Evolutionary conservation across 2,888 invertebrate genomes (phyloP).

Genomic region (Allophyes oxyacanthae): DNA sequence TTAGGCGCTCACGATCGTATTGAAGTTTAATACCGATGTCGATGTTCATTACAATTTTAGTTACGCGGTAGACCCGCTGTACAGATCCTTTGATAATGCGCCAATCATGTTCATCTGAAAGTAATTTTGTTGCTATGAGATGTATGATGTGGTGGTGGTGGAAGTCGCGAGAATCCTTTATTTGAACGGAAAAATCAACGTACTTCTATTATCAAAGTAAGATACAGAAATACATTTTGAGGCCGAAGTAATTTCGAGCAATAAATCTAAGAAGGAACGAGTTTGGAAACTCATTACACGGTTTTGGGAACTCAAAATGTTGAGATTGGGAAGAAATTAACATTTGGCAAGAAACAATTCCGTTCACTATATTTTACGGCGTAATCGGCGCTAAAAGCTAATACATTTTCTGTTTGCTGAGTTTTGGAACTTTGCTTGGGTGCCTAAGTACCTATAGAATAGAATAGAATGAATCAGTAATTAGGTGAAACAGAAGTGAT

Average conservation of each 20-base stretch:
- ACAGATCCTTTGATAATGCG: no score
- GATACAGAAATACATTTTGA: slow-evolving; percentile 53
- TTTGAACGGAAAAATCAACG: slow-evolving; percentile 40
- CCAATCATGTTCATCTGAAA: no score
- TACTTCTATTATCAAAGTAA: slow-evolving; percentile 37
- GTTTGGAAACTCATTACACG: slow-evolving; percentile 63
- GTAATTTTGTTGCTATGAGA: no score
- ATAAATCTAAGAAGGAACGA: slow-evolving; percentile 55
- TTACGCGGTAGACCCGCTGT: no score
- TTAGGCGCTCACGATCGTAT: no score
- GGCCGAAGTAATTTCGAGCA: slow-evolving; percentile 53
- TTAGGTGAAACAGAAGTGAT: no score
- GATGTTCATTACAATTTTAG: no score
- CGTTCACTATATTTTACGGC: slow-evolving; percentile 28
- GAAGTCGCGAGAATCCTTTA: slow-evolving; percentile 7
- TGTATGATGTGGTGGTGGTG: no score
- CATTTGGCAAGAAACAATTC: slow-evolving; percentile 52
- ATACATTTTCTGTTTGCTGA: slow-evolving; percentile 10
- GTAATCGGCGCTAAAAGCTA: slow-evolving; percentile 11
- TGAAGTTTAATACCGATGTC: no score
- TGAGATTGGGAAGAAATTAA: slow-evolving; percentile 56
- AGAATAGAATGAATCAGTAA: no score
- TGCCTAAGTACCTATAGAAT: no score
- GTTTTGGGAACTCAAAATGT: slow-evolving; percentile 56
- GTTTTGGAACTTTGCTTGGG: not conserved